A percentile compares a stretch with the other conserved stretches of the same genome.
Evolutionary conservation across 2,888 invertebrate genomes (phyloP).

Genomic region (Dorcus hopei): DNA sequence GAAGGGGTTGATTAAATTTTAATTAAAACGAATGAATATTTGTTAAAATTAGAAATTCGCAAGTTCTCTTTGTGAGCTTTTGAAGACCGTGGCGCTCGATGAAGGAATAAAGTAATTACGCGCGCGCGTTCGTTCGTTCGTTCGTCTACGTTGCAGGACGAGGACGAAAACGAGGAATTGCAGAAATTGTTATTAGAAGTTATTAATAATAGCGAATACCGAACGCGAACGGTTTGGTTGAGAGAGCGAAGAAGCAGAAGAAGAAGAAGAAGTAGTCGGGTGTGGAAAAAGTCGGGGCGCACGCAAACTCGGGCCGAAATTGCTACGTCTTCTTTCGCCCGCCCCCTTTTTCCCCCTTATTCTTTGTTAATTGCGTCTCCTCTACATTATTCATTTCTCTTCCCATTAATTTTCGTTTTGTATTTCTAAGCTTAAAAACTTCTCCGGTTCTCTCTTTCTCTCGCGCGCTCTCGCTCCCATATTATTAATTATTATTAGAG

Average conservation of each 20-base stretch:
- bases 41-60: conserved; percentile 49
- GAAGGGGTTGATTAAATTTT: conserved; percentile 49
- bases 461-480: background rate
- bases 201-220: too few species aligned
- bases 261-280: conserved; percentile 10
- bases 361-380: conserved; percentile 37
- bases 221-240: background rate
- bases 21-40: conserved; percentile 51
- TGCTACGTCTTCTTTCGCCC: background rate
- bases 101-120: background rate
- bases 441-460: background rate
- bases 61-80: conserved; percentile 27
- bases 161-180: too few species aligned
- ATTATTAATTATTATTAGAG: conserved; percentile 1
- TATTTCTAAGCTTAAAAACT: conserved; percentile 3
- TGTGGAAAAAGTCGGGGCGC: background rate
- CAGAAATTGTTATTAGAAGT: too few species aligned
- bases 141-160: too few species aligned
- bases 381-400: conserved; percentile 38
- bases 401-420: conserved; percentile 41
- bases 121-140: too few species aligned
- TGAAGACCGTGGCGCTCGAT: conserved; percentile 8
- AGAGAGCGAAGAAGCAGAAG: background rate
- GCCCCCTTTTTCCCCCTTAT: conserved; percentile 27
- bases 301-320: too few species aligned